Base-by-base conservation (phyloP, 2,113 vertebrate species). In the Crotalus tigris region DNA sequence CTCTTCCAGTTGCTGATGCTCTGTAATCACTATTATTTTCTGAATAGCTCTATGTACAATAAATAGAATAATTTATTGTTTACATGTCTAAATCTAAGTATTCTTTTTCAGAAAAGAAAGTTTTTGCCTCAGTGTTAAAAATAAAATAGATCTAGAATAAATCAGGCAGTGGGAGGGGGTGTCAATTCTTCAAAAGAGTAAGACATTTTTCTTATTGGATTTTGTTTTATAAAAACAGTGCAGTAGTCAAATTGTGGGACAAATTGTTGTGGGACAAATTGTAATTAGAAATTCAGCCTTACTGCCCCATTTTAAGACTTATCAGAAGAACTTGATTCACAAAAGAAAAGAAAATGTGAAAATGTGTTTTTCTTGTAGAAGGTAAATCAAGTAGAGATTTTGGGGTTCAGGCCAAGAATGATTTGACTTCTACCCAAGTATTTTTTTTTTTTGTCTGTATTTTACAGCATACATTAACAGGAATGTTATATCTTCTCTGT, bases 11-110 rank as follows among this genome's bases (percentile, higher is more conserved):
- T 90, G 88, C 54, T 89, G 53, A 89, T 46, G 29, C 54, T 59
- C 89, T 46, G 19, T 89, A 58, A 85, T 51, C n/a, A 69, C 54
- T 92, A 89, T 89, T 92, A 75, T 89, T 89, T 89, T 92, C 88
- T 44, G 13, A 92, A 85, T 54, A 92, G 89, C 85, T 89, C 58
- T 24, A 54, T 88, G 85, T 64, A 87, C 29, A 21, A 53, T 53
- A 64, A 53, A 87, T 26, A 87, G 91, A 92, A 92, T 88, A 88
- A 92, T 59, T 69, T 88, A 92, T 33, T 64, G 49, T 92, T 88
- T 69, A 33, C 12, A 54, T n/a, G 87, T 21, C 7, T 92, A 11
- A 21, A 54, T 54, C 53, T 58, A 44, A 92, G 58, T 12, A 85
- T 90, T 89, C 61, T 15, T 54, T n/a, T 92, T 89, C 15, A 1